Evolutionary conservation across 37 sponge, comb jelly and placozoan species (phyloP), one percentile per base, ranked within the genome.

Genomic region (Eunapius fragilis): DNA sequence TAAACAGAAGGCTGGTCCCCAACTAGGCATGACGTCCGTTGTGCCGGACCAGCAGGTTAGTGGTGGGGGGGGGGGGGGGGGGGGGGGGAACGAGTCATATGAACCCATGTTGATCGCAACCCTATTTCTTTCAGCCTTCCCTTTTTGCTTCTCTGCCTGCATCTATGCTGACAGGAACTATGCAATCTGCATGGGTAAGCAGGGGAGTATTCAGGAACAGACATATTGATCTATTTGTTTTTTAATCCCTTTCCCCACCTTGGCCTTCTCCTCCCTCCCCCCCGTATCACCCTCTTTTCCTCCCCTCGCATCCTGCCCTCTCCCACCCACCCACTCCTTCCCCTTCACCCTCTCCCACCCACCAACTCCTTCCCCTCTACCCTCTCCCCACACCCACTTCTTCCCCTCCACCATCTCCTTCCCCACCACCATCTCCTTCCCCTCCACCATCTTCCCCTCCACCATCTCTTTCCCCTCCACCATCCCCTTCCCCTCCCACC

Each of bases 1-100:
- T 35, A 33, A 88, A 72, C 48, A 88, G 81, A 37, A 74, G 35
- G 81, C 74, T 28, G 36, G 35, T 67, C 30, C 27, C 1, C 24
- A 28, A 69, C 70, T 76, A 76, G n/a, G n/a, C 31, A 11, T 5
- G 25, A 31, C 26, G 36, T 76, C 31, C 7, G 30, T 6, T 71
- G 26, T 71, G 26, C 71, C 71, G 11, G 28, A 71, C 28, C 28
- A 28, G 28, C 71, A 71, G 26, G 71, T 71, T n/a, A n/a, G n/a
- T n/a, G n/a, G n/a, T n/a, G n/a, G n/a, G n/a, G n/a, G n/a, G n/a
- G n/a, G n/a, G n/a, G n/a, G n/a, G n/a, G n/a, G n/a, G n/a, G n/a
- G n/a, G n/a, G n/a, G n/a, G n/a, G n/a, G n/a, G n/a, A n/a, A n/a
- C n/a, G n/a, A n/a, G n/a, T n/a, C n/a, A n/a, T n/a, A n/a, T n/a